phyloP scores from a whole-genome alignment of 2,888 invertebrate genomes.

The Perizoma flavofasciatum region DNA sequence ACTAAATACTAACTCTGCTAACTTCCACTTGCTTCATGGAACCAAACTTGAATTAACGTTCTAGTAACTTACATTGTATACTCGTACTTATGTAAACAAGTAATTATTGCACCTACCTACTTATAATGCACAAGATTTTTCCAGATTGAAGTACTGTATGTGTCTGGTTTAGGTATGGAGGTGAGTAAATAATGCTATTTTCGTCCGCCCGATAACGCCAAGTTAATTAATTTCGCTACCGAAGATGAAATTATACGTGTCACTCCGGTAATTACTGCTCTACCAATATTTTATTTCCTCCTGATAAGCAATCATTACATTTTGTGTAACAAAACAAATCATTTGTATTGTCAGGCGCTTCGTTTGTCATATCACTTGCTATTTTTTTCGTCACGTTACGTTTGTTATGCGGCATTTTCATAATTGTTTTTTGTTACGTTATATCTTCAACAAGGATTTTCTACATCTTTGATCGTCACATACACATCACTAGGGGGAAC shows the following conservation, averaged over 20 bases:
- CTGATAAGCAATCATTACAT: conserved; percentile 8
- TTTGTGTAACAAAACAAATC: background rate
- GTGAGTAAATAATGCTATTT: conserved; percentile 30
- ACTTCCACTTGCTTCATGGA: conserved; percentile 24
- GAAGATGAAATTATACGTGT: conserved; percentile 41
- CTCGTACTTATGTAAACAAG: background rate
- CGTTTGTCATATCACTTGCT: background rate
- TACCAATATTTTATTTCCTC: conserved; percentile 30
- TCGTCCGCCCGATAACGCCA: conserved; percentile 35
- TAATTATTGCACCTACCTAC: background rate
- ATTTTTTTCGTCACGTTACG: too few relatives aligned
- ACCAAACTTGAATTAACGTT: conserved; percentile 24
- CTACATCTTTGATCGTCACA: too few relatives aligned
- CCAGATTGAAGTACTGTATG: too few relatives aligned
- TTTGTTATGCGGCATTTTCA: too few relatives aligned
- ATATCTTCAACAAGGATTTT: too few relatives aligned
- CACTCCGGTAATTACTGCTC: conserved; percentile 43
- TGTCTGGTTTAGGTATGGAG: background rate
- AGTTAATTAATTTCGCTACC: conserved; percentile 38
- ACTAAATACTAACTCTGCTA: conserved; percentile 30
- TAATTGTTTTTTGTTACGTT: too few relatives aligned
- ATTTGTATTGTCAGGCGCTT: too few relatives aligned
- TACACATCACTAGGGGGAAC: too few relatives aligned
- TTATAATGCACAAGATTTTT: too few relatives aligned
- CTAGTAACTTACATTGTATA: conserved; percentile 9